Evolutionary conservation across 2,888 invertebrate species (phyloP), one percentile per base, ranked within the genome.

Genomic region (Galerucella calmariensis): DNA sequence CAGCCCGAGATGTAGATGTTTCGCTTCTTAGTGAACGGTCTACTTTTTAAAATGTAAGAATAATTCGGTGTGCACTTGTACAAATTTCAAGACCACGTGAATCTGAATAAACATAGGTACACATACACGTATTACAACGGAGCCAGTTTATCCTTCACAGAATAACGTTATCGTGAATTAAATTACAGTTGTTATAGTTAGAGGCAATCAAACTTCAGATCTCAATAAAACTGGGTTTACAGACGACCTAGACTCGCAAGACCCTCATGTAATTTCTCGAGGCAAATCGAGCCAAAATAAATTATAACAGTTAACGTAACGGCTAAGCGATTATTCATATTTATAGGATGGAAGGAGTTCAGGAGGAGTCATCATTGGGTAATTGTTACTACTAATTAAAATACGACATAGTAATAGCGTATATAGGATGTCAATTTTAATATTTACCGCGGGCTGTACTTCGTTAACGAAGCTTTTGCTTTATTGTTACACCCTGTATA

Each of bases 231-330:
- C 48, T 1, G 20, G 56, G 56, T 16, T 51, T 51, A 14, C 12
- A 48, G 48, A 48, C 48, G 48, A 14, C 11, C 48, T 5, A 48
- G 10, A n/a, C 51, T 51, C 51, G 35, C 51, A 51, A 14, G 51
- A 51, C 51, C 51, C 51, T n/a, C n/a, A 6, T 51, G 51, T 14
- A 51, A 51, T 14, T 51, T n/a, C 51, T 51, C 51, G n/a, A n/a
- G 51, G n/a, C 51, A n/a, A 51, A 14, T 51, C 51, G n/a, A n/a
- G n/a, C 51, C 51, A 51, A n/a, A 51, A 51, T 51, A 51, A 51
- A 51, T 51, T n/a, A 51, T 51, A 51, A 12, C 8, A 3, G 56
- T 2, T 10, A 8, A 56, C 20, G 9, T 56, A n/a, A 9, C 8
- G 9, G 27, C 35, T 35, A 35, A 35, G 56, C 1, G 46, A 48